These are phyloP conservation scores for Nixonia krombeini DNA, from an alignment of 1,140 invertebrate genomes.

Conservation along the genomic window DNA sequence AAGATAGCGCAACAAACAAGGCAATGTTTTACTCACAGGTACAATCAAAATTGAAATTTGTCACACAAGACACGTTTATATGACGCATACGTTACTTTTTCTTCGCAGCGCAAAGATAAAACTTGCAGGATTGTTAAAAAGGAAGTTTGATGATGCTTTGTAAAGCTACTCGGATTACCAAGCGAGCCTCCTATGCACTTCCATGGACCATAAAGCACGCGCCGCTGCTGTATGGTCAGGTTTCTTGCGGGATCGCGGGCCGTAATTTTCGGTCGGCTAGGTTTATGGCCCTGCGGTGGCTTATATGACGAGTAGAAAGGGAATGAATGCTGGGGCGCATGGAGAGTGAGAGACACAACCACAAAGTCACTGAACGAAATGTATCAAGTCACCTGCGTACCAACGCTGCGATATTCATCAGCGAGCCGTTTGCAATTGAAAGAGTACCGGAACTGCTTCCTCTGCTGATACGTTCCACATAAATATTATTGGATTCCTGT, in stretches of 20 bases:
- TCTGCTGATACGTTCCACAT: slow-evolving; percentile 11
- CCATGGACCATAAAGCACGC: slow-evolving; percentile 45
- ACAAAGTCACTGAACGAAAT: slow-evolving; percentile 48
- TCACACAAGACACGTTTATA: slow-evolving; percentile 8
- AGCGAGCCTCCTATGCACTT: slow-evolving; percentile 26
- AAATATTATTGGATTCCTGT: slow-evolving; percentile 23
- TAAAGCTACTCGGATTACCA: slow-evolving; percentile 27
- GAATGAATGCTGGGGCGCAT: slow-evolving; percentile 28
- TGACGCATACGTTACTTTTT: slow-evolving; percentile 31
- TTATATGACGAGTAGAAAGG: slow-evolving; percentile 46
- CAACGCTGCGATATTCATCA: slow-evolving; percentile 28
- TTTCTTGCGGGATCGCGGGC: slow-evolving; percentile 48
- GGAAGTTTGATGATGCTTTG: slow-evolving; percentile 27
- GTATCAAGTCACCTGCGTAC: slow-evolving; percentile 38
- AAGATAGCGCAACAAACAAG: no score
- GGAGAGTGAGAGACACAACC: slow-evolving; percentile 33
- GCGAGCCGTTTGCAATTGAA: slow-evolving; percentile 9
- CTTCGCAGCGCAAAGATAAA: slow-evolving; percentile 27
- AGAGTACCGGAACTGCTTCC: slow-evolving; percentile 18
- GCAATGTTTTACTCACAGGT: no score
- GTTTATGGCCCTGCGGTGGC: slow-evolving; percentile 54
- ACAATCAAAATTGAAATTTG: slow-evolving; percentile 19
- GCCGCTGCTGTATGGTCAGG: slow-evolving; percentile 31
- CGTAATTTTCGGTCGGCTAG: slow-evolving; percentile 62
- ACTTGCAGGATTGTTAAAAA: slow-evolving; percentile 30